These are phyloP conservation scores for Thereva unica DNA, from an alignment of 2,888 invertebrate genomes.

Conservation along the genomic window DNA sequence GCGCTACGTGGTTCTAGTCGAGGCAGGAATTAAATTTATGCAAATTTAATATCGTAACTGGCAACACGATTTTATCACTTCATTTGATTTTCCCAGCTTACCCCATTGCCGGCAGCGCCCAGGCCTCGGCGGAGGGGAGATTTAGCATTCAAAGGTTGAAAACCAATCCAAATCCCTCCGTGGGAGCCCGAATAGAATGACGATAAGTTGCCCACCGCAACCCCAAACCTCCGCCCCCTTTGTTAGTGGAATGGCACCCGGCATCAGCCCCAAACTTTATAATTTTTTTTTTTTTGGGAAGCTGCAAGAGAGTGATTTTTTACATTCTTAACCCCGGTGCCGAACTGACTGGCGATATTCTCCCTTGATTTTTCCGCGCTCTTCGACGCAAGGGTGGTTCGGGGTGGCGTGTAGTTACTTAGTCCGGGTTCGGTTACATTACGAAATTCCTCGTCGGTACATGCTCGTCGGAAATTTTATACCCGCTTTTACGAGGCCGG, in stretches of 20 bases:
- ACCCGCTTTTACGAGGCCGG: slow-evolving; percentile 6
- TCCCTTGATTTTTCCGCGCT: too few relatives aligned
- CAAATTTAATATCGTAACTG: slow-evolving; percentile 36
- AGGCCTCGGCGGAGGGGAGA: neutral
- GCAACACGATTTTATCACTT: slow-evolving; percentile 37
- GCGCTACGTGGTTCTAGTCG: neutral
- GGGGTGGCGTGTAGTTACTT: too few relatives aligned
- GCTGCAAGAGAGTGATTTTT: too few relatives aligned
- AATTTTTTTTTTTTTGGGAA: too few relatives aligned
- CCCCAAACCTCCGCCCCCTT: too few relatives aligned
- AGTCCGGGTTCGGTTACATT: too few relatives aligned
- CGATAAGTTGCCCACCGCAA: neutral
- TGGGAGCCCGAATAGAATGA: slow-evolving; percentile 14
- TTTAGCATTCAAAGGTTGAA: slow-evolving; percentile 35
- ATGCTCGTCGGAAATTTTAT: neutral
- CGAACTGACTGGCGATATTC: too few relatives aligned
- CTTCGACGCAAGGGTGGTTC: too few relatives aligned
- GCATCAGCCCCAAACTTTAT: too few relatives aligned
- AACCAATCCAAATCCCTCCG: slow-evolving; percentile 35
- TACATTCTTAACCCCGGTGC: too few relatives aligned
- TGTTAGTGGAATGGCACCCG: too few relatives aligned
- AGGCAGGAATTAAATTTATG: slow-evolving; percentile 35
- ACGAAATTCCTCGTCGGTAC: too few relatives aligned
- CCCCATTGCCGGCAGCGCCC: neutral
- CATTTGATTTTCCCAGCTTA: slow-evolving; percentile 34